These are phyloP conservation scores for Miltochrista miniata DNA, from an alignment of 2,888 invertebrate genomes.

Conservation along the genomic window DNA sequence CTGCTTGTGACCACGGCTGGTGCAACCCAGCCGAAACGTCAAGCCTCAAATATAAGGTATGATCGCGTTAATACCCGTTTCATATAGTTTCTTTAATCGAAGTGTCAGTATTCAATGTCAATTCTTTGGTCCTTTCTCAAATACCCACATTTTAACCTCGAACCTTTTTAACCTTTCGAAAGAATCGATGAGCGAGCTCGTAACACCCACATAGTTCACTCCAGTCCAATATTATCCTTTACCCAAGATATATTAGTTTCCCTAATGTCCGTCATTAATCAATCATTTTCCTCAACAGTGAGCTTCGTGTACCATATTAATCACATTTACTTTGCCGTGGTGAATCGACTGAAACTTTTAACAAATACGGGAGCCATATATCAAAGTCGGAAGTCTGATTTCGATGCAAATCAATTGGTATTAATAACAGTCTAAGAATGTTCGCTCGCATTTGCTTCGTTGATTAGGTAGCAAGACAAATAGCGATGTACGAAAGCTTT, in stretches of 20 bases:
- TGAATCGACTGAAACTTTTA: slow-evolving; percentile 37
- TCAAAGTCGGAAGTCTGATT: slow-evolving; percentile 61
- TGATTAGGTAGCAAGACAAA: slow-evolving; percentile 69
- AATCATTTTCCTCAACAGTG: slow-evolving; percentile 28
- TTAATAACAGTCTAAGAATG: slow-evolving; percentile 67
- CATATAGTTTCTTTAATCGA: too few species aligned
- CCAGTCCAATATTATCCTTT: neutral
- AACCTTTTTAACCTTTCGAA: neutral
- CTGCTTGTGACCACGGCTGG: too few species aligned
- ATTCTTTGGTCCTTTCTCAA: too few species aligned
- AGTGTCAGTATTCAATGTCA: too few species aligned
- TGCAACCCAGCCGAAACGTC: too few species aligned
- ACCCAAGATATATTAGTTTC: slow-evolving; percentile 3
- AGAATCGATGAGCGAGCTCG: neutral
- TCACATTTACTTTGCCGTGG: slow-evolving; percentile 33
- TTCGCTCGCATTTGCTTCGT: slow-evolving; percentile 56
- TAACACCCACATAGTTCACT: neutral
- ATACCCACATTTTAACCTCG: neutral
- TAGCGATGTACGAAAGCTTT: slow-evolving; percentile 45
- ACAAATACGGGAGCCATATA: slow-evolving; percentile 54
- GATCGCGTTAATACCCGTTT: too few species aligned
- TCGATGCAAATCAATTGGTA: slow-evolving; percentile 65
- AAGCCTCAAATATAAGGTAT: too few species aligned
- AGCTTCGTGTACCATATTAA: slow-evolving; percentile 36
- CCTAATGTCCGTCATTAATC: slow-evolving; percentile 16